phyloP scores from a whole-genome alignment of 1,140 invertebrate genomes.

The Laupala kohalensis region DNA sequence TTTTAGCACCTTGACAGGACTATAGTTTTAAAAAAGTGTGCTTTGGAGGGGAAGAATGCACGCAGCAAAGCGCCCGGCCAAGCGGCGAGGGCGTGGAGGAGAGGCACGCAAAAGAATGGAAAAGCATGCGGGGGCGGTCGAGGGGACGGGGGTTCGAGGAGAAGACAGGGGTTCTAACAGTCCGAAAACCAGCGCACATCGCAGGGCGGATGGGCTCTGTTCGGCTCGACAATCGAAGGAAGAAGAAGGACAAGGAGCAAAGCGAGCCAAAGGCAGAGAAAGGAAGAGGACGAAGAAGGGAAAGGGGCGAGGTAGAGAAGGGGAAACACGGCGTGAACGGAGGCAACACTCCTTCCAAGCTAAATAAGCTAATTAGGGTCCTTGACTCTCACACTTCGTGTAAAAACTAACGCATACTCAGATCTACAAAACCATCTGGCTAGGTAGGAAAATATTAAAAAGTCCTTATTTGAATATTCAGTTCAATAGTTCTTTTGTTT shows the following conservation, averaged over 20 bases:
- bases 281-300: not conserved
- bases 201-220: not conserved
- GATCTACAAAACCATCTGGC: not conserved
- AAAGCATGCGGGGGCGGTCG: not conserved
- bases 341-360: not conserved
- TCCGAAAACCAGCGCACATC: not conserved
- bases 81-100: too few relatives aligned
- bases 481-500: not conserved
- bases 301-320: not conserved
- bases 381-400: not conserved
- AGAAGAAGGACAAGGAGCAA: not conserved
- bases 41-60: not conserved
- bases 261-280: not conserved
- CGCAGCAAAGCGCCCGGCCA: not conserved
- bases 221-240: too few relatives aligned
- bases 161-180: not conserved
- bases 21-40: not conserved
- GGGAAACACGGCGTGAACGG: not conserved
- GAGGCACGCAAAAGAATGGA: too few relatives aligned
- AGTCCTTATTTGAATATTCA: not conserved
- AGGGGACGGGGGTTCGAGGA: too few relatives aligned
- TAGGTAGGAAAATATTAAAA: not conserved
- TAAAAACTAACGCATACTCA: not conserved
- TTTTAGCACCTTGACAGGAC: not conserved
- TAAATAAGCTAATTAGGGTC: not conserved